A percentile compares a stretch with the other conserved stretches of the same genome.
Evolutionary conservation across 1,140 invertebrate species (phyloP).

Genomic region (Hirudo medicinalis): DNA sequence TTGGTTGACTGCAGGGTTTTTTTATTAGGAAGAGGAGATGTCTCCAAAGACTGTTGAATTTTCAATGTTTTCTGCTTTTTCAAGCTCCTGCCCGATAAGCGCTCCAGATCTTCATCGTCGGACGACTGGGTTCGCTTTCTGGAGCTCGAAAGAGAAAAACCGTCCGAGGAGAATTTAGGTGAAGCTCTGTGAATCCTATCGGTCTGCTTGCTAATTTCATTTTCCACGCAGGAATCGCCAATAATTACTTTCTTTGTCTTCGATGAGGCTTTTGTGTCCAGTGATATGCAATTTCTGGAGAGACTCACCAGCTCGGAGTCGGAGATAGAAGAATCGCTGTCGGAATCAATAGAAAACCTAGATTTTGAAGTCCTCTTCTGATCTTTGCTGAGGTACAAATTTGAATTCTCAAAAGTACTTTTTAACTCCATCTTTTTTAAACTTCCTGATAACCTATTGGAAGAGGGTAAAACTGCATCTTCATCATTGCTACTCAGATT

Average conservation of each 20-base stretch:
- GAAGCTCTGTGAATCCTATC: neutral
- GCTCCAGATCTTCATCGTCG: neutral
- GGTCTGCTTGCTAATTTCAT: neutral
- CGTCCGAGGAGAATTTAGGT: neutral
- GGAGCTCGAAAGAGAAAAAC: neutral
- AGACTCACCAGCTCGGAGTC: neutral
- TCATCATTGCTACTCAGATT: neutral
- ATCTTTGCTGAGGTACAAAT: neutral
- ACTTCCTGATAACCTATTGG: neutral
- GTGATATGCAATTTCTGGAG: too few species aligned
- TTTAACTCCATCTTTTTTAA: too few species aligned
- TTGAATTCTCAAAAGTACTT: neutral
- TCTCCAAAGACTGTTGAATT: too few species aligned
- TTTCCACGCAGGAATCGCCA: neutral
- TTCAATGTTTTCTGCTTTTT: too few species aligned
- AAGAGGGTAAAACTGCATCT: neutral
- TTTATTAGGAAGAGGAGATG: too few species aligned
- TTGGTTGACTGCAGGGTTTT: too few species aligned
- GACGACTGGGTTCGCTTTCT: neutral
- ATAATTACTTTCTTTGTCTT: neutral
- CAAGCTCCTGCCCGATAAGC: too few species aligned
- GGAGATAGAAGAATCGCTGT: neutral
- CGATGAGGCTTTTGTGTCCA: too few species aligned
- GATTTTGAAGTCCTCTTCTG: neutral
- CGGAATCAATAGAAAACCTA: neutral